phyloP scores from a whole-genome alignment of 2,797 vertebrate species.

The Diplodus puntazzo region DNA sequence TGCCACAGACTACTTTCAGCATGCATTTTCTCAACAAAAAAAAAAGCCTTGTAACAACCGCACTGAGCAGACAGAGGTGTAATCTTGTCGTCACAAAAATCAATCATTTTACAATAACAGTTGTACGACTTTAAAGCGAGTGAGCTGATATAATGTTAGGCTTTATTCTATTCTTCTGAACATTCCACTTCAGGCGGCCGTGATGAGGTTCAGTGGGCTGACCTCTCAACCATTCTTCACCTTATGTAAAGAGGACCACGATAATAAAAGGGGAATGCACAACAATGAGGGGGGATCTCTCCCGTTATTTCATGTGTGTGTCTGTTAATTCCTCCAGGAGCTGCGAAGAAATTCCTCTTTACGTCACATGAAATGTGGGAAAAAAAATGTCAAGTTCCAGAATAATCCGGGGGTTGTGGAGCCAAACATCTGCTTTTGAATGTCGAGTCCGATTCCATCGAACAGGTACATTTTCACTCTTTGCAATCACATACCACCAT shows the following conservation, averaged over 20 bases:
- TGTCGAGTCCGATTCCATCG: not conserved
- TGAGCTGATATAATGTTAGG: conserved; percentile 26
- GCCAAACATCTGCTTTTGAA: not conserved
- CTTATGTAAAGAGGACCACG: conserved; percentile 64
- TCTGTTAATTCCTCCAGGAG: conserved; percentile 20
- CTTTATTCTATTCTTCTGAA: conserved; percentile 68
- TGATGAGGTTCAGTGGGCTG: conserved; percentile 20
- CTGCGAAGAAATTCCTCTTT: not conserved
- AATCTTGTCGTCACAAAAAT: conserved; percentile 27
- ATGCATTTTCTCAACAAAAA: not conserved
- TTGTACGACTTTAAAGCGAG: conserved; percentile 23
- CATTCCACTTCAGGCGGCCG: conserved; percentile 73
- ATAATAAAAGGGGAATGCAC: conserved; percentile 78
- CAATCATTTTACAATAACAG: conserved; percentile 16
- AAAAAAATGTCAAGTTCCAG: not conserved
- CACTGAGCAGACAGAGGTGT: conserved; percentile 25
- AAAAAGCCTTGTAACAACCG: not conserved
- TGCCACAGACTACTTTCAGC: conserved; percentile 27
- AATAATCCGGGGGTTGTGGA: not conserved
- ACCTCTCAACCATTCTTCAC: conserved; percentile 55
- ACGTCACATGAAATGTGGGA: not conserved
- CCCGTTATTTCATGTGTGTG: conserved; percentile 32
- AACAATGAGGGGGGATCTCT: conserved; percentile 3
- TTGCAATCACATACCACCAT: conserved; percentile 34
- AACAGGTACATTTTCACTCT: not conserved